Base-by-base conservation (phyloP, 2,113 vertebrate genomes). In the human region DNA sequence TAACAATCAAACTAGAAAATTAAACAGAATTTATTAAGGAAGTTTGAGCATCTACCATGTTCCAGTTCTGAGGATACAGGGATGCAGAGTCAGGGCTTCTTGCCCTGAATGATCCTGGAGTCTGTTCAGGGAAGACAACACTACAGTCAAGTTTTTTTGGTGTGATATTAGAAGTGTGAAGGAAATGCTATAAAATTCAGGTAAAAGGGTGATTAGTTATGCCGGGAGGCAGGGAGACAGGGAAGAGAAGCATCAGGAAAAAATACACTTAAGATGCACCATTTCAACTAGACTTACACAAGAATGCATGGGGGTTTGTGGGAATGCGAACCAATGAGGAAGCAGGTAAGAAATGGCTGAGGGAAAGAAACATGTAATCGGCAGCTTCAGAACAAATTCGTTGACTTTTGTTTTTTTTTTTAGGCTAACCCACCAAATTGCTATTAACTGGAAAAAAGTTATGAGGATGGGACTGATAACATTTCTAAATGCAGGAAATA, bases 401-500 rank as follows among this genome's bases (percentile, higher is more conserved):
- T 35, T 66, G 38, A 22, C 61, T 11, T 90, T 30, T 76, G 12
- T 61, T 64, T 10, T 64, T 13, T 30, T 64, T 78, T 38, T 30
- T 48, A 80, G 61, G 23, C 40, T 80, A 61, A 73, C 8, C 17
- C 3, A n/a, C 52, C 43, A 50, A 93, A 66, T 45, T 84, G 23
- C 57, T 83, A 55, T 22, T n/a, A 59, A 89, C 55, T 32, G 12
- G 48, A 17, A n/a, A 78, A 83, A 35, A 57, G 14, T 75, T 2
- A 8, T n/a, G 20, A 81, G 7, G 25, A 30, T 8, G 27, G 30
- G 20, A 30, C 5, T 13, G 38, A 43, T 75, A 55, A 38, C 10
- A 25, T 66, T 79, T 78, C 66, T 86, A 94, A 91, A 89, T 16
- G 40, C 27, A 82, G 66, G 81, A 86, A 73, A 96, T 81, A 55